A percentile compares a stretch with the other conserved stretches of the same genome.
phyloP scores from a whole-genome alignment of 2,113 vertebrate species.

The Gobio gobio region DNA sequence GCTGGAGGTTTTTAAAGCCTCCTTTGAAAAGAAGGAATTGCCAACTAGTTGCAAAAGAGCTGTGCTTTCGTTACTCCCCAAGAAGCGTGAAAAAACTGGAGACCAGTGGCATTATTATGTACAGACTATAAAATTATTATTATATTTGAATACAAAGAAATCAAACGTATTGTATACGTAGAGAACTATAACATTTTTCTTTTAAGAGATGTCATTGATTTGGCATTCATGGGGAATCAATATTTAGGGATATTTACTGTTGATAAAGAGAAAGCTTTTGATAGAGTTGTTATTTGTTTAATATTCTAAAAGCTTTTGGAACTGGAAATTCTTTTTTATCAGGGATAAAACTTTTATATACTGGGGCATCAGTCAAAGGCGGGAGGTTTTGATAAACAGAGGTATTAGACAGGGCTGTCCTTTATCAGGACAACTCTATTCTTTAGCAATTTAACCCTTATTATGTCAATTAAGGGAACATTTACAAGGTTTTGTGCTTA shows the following conservation, averaged over 20 bases:
- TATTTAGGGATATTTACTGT: background rate
- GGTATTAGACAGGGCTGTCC: background rate
- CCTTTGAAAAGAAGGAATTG: too few relatives aligned
- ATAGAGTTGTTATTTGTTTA: background rate
- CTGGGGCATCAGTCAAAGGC: background rate
- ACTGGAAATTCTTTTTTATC: background rate
- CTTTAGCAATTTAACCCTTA: background rate
- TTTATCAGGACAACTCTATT: background rate
- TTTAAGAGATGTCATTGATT: conserved; percentile 8
- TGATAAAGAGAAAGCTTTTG: background rate
- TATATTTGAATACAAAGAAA: background rate
- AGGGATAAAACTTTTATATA: background rate
- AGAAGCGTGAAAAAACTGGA: too few relatives aligned
- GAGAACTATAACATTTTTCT: background rate
- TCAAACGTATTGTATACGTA: background rate
- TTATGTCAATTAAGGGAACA: background rate
- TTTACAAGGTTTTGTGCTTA: background rate
- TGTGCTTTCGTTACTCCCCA: too few relatives aligned
- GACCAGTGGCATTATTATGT: too few relatives aligned
- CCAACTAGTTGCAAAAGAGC: too few relatives aligned
- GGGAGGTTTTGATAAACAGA: background rate
- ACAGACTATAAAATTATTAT: too few relatives aligned
- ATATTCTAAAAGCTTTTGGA: background rate
- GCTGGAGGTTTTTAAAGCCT: too few relatives aligned
- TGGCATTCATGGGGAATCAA: background rate